A percentile compares a stretch with the other conserved stretches of the same genome.
phyloP scores from a whole-genome alignment of 2,888 invertebrate genomes.

The Andrena dorsata region DNA sequence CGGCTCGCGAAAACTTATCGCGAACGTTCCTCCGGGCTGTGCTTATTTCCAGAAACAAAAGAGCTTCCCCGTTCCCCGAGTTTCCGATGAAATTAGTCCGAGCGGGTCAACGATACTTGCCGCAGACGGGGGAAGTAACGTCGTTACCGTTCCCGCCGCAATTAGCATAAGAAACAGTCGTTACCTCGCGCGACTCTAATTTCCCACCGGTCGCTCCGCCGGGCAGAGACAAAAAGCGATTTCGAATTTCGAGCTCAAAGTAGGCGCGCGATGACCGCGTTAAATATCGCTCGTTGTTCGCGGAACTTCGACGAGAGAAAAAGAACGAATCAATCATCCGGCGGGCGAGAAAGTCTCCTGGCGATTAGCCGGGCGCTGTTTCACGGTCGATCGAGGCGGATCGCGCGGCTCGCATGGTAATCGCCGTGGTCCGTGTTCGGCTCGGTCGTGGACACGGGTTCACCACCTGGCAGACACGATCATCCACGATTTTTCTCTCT shows the following conservation, averaged over 20 bases:
- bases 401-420: slow-evolving; percentile 52
- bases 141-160: not conserved
- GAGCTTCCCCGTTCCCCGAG: too few relatives aligned
- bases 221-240: not conserved
- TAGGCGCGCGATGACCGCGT: not conserved
- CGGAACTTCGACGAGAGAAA: not conserved
- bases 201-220: not conserved
- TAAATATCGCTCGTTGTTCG: slow-evolving; percentile 1
- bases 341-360: slow-evolving; percentile 46
- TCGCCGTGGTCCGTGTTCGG: not conserved
- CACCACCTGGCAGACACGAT: not conserved
- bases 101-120: not conserved
- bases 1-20: slow-evolving; percentile 22
- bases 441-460: not conserved
- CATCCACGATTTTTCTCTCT: slow-evolving; percentile 21
- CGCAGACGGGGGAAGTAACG: not conserved
- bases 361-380: slow-evolving; percentile 37
- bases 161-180: not conserved
- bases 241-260: not conserved
- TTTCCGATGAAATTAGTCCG: too few relatives aligned
- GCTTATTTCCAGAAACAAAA: too few relatives aligned
- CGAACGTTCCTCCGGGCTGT: slow-evolving; percentile 1
- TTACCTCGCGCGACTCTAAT: not conserved
- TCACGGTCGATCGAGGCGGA: slow-evolving; percentile 46
- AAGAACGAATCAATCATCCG: slow-evolving; percentile 34